A percentile compares a stretch with the other conserved stretches of the same genome.
Conservation (phyloP, 1,140 invertebrate genomes). For the Sitodiplosis mosellana region DNA sequence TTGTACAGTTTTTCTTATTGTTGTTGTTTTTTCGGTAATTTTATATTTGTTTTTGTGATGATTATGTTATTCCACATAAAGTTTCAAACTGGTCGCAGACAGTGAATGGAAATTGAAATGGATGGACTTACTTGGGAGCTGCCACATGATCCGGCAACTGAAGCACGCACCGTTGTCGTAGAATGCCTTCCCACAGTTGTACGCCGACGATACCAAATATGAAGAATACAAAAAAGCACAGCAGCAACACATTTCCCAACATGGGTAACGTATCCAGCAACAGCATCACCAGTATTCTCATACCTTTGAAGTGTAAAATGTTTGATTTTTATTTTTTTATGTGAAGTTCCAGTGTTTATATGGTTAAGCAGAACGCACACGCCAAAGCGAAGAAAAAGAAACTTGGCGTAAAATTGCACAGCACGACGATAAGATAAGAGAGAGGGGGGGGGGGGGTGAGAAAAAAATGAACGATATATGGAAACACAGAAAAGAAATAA, state of each 20-base stretch:
- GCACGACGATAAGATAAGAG: no score
- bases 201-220: conserved; percentile 99
- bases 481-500: no score
- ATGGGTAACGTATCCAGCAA: conserved; percentile 97
- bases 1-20: neutral
- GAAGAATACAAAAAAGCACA: conserved; percentile 99
- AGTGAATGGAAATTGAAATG: conserved; percentile 2
- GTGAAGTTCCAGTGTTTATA: no score
- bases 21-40: neutral
- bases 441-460: no score
- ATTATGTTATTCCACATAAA: no score
- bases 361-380: no score
- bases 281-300: conserved; percentile 96
- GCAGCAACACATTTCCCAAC: conserved; percentile 92
- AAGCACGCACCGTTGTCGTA: conserved; percentile 83
- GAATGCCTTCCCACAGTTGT: conserved; percentile 94
- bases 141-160: conserved; percentile 42
- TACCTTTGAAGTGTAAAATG: conserved; percentile 52
- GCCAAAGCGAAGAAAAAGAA: no score
- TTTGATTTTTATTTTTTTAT: neutral
- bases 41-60: neutral
- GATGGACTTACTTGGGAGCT: conserved; percentile 50
- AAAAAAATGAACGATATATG: no score
- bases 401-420: no score
- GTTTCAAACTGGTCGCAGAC: neutral